Conservation (phyloP, 2,888 invertebrate genomes). For the Tupiocoris notatus region DNA sequence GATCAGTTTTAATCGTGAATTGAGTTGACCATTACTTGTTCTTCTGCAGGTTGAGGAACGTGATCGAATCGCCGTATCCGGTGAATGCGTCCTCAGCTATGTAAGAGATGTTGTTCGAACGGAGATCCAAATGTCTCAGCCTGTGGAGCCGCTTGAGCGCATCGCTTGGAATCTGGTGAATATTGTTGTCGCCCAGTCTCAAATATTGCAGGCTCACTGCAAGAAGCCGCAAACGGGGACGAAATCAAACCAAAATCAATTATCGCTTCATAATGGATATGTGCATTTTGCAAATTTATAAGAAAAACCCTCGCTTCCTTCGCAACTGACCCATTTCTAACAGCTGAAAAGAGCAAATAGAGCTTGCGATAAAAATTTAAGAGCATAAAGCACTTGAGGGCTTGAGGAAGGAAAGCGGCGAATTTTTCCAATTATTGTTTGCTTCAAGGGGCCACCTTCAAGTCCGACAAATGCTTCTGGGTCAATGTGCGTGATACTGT, state of each 20-base stretch:
- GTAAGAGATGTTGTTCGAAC: conserved; percentile 81
- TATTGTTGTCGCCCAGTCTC: conserved; percentile 82
- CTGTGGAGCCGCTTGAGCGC: conserved; percentile 80
- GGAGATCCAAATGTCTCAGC: conserved; percentile 81
- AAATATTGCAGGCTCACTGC: conserved; percentile 89
- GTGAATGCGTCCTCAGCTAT: conserved; percentile 83
- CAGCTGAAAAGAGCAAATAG: neutral
- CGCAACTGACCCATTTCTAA: no score
- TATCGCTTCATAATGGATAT: no score
- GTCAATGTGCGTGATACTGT: conserved; percentile 76
- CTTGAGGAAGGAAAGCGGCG: no score
- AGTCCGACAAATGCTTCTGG: conserved; percentile 82
- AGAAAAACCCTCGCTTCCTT: no score
- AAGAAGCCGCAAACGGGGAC: no score
- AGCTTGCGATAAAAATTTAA: neutral
- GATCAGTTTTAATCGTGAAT: no score
- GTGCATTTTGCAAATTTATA: no score
- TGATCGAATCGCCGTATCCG: conserved; percentile 85
- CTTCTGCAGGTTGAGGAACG: conserved; percentile 88
- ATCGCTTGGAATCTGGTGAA: conserved; percentile 80
- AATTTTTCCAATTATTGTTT: no score
- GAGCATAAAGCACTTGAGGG: neutral
- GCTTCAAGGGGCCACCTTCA: conserved; percentile 84
- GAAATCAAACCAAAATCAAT: no score
- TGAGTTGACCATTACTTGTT: conserved; percentile 72